Percentiles rank a stretch among this genome's conserved stretches.
Conservation (phyloP, 2,888 invertebrate genomes). For the Drosophila birchii region DNA sequence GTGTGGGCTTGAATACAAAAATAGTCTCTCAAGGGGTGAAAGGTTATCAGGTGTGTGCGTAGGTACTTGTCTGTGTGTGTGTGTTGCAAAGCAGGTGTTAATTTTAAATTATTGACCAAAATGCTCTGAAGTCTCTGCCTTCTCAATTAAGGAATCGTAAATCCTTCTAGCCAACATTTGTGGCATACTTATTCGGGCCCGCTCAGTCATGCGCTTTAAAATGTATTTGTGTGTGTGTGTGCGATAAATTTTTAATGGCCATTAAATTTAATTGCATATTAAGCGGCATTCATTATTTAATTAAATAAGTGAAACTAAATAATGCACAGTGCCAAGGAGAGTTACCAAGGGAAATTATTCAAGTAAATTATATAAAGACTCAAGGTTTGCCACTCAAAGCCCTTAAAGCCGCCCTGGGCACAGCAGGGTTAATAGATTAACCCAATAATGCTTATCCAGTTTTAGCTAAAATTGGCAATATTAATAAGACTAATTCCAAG, state of each 20-base stretch:
- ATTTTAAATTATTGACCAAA: slow-evolving; percentile 73
- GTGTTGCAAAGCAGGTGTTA: slow-evolving; percentile 48
- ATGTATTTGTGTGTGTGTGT: too few species aligned
- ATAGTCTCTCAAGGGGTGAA: slow-evolving; percentile 21
- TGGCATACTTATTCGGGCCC: slow-evolving; percentile 8
- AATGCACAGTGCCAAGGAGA: slow-evolving; percentile 34
- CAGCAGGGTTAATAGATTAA: slow-evolving; percentile 5
- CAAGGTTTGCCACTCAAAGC: not conserved
- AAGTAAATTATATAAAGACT: not conserved
- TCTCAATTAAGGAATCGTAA: slow-evolving; percentile 46
- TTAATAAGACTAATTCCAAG: not conserved
- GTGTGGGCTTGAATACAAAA: slow-evolving; percentile 22
- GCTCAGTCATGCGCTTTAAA: slow-evolving; percentile 7
- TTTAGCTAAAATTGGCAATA: not conserved
- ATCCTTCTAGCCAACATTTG: slow-evolving; percentile 11
- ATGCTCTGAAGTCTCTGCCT: slow-evolving; percentile 16
- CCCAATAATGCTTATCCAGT: not conserved
- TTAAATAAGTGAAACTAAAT: slow-evolving; percentile 59
- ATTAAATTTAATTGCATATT: slow-evolving; percentile 56
- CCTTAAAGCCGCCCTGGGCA: not conserved
- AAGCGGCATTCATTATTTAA: slow-evolving; percentile 54
- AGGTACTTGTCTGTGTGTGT: slow-evolving; percentile 12
- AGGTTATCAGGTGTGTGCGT: slow-evolving; percentile 12
- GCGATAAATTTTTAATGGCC: slow-evolving; percentile 50
- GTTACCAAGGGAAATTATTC: slow-evolving; percentile 3